These are phyloP conservation scores for Paradoxurus hermaphroditus DNA, from an alignment of 2,113 vertebrate genomes.

Conservation along the genomic window DNA sequence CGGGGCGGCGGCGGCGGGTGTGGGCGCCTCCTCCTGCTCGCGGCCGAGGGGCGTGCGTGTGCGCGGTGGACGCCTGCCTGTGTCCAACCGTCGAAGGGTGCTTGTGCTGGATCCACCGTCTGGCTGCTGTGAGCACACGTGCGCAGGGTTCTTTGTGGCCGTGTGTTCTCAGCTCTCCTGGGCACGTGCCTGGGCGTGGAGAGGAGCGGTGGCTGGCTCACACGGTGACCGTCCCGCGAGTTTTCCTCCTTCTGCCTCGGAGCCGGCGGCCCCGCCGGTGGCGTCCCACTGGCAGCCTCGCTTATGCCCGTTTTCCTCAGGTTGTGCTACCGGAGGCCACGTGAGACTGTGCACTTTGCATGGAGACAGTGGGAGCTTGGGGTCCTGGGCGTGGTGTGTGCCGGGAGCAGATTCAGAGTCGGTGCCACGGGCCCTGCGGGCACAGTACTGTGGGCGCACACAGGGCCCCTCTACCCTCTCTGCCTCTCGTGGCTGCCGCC, in stretches of 20 bases:
- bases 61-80: neutral
- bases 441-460: rapidly evolving
- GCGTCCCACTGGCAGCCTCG: neutral
- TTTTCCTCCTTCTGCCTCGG: neutral
- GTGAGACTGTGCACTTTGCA: neutral
- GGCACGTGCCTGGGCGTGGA: neutral
- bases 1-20: rapidly evolving
- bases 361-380: slow-evolving; percentile 34
- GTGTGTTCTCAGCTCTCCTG: neutral
- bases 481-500: neutral
- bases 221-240: neutral
- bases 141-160: neutral
- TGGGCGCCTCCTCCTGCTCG: neutral
- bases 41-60: rapidly evolving
- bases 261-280: rapidly evolving
- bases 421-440: neutral
- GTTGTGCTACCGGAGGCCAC: neutral
- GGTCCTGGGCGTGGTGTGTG: neutral
- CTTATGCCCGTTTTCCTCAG: neutral
- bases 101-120: neutral
- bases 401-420: rapidly evolving
- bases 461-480: rapidly evolving
- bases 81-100: rapidly evolving
- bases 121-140: neutral
- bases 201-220: neutral